Percentiles rank a stretch among this genome's conserved stretches.
Conservation (phyloP, 2,113 vertebrate species). For the Fulmarus glacialis region DNA sequence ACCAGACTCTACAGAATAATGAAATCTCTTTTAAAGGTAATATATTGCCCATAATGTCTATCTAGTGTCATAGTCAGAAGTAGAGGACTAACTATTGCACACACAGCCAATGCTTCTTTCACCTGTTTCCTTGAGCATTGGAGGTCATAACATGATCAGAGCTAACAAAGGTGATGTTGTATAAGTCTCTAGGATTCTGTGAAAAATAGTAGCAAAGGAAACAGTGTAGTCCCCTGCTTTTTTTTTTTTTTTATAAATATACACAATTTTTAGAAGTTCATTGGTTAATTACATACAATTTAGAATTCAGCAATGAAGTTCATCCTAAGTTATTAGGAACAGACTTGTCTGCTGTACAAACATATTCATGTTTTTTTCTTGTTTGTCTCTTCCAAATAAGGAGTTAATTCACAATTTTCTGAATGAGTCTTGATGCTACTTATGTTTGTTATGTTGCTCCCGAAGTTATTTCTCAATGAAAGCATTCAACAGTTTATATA, state of each 20-base stretch:
- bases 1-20: neutral
- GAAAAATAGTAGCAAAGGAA: neutral
- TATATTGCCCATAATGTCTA: neutral
- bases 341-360: neutral
- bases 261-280: neutral
- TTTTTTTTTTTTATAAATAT: neutral
- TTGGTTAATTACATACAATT: neutral
- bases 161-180: neutral
- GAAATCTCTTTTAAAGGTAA: neutral
- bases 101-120: neutral
- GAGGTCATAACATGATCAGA: neutral
- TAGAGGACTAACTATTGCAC: neutral
- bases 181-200: neutral
- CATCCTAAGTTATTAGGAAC: neutral
- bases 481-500: neutral
- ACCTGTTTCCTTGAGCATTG: neutral
- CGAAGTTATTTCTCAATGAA: neutral
- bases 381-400: neutral
- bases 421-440: neutral
- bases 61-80: neutral
- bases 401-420: neutral
- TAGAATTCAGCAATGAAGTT: neutral
- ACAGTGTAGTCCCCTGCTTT: neutral
- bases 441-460: neutral
- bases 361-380: neutral